Percentiles rank a stretch among this genome's conserved stretches.
Evolutionary conservation across 2,797 vertebrate species (phyloP).

Genomic region (Sebastes elongatus): DNA sequence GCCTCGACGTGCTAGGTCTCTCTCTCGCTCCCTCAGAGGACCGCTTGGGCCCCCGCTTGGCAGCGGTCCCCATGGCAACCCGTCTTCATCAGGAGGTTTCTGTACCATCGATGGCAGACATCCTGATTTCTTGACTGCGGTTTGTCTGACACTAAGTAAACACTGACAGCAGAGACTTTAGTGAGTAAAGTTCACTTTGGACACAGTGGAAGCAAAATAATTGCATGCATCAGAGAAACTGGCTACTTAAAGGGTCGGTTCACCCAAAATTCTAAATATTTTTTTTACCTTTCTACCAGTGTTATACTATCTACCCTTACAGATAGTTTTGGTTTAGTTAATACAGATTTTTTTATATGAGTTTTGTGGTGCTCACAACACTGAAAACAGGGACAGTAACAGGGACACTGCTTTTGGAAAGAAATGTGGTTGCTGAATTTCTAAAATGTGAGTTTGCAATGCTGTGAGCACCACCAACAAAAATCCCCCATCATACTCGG

Average conservation of each 20-base stretch:
- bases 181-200: conserved; percentile 15
- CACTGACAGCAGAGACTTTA: conserved; percentile 41
- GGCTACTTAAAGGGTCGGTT: not conserved
- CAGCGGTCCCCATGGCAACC: conserved; percentile 75
- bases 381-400: not conserved
- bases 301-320: not conserved
- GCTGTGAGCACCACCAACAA: not conserved
- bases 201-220: conserved; percentile 1
- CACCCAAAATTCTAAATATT: not conserved
- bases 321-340: not conserved
- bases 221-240: not conserved
- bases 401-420: not conserved
- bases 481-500: not conserved
- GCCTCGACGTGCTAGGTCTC: conserved; percentile 65
- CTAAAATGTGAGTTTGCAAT: not conserved
- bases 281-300: not conserved
- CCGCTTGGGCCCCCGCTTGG: conserved; percentile 64
- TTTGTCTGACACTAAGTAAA: conserved; percentile 69
- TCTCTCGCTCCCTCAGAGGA: conserved; percentile 34
- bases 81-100: conserved; percentile 66
- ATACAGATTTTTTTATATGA: not conserved
- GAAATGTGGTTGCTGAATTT: not conserved
- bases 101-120: conserved; percentile 65
- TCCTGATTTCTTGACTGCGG: conserved; percentile 71
- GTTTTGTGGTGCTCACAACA: not conserved